These are phyloP conservation scores for Drosophila lowei DNA, from an alignment of 1,140 invertebrate species.

Conservation along the genomic window DNA sequence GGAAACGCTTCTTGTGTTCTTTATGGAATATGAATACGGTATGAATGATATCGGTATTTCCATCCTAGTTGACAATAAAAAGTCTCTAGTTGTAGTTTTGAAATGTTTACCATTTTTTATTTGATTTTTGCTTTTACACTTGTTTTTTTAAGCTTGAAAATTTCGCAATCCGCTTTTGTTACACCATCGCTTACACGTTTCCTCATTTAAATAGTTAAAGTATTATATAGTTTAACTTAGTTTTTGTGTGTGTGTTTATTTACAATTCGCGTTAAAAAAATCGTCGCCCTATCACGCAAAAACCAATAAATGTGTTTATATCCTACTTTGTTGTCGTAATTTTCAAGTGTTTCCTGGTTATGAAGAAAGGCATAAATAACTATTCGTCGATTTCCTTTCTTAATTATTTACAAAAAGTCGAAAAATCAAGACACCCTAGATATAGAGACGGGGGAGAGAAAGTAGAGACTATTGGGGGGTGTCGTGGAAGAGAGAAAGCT, in stretches of 20 bases:
- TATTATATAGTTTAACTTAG: slow-evolving; percentile 51
- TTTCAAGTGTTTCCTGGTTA: slow-evolving; percentile 52
- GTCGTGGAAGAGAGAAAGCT: slow-evolving; percentile 28
- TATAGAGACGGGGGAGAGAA: slow-evolving; percentile 27
- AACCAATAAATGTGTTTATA: slow-evolving; percentile 43
- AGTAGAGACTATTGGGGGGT: slow-evolving; percentile 11
- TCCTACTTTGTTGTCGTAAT: slow-evolving; percentile 37
- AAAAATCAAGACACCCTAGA: slow-evolving; percentile 47
- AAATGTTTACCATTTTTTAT: slow-evolving; percentile 72
- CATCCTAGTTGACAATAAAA: too few species aligned
- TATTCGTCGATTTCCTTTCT: slow-evolving; percentile 57
- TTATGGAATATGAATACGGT: too few species aligned
- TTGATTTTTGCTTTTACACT: slow-evolving; percentile 73
- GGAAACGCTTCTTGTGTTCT: too few species aligned
- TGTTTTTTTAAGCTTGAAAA: slow-evolving; percentile 68
- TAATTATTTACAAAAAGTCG: slow-evolving; percentile 64
- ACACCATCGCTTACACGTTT: slow-evolving; percentile 49
- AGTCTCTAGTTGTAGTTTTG: slow-evolving; percentile 12
- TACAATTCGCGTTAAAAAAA: slow-evolving; percentile 56
- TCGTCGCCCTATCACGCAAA: slow-evolving; percentile 26
- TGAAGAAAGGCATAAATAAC: slow-evolving; percentile 69
- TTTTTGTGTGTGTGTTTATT: slow-evolving; percentile 46
- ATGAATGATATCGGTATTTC: too few species aligned
- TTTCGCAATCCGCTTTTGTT: slow-evolving; percentile 46
- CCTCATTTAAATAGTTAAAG: slow-evolving; percentile 55